phyloP scores from a whole-genome alignment of 2,888 invertebrate species.

The Polyommatus icarus region DNA sequence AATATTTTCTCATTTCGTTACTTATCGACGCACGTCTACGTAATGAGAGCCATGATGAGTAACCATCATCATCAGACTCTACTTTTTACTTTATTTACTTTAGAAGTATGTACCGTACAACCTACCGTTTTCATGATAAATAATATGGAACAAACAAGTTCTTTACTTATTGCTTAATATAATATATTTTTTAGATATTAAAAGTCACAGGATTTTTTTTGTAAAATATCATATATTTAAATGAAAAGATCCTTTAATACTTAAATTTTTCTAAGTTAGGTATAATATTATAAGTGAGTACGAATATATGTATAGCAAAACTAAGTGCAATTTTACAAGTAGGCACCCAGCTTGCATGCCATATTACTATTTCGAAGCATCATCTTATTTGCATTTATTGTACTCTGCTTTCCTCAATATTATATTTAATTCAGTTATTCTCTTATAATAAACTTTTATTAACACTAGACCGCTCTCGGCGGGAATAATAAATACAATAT shows the following conservation, averaged over 20 bases:
- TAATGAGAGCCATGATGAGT: conserved; percentile 11
- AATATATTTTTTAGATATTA: no score
- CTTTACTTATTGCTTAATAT: no score
- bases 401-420: background rate
- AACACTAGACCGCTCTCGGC: background rate
- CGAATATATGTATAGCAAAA: background rate
- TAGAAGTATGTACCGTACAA: no score
- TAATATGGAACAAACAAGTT: no score
- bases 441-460: conserved; percentile 20
- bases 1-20: conserved; percentile 37
- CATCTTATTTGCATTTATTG: background rate
- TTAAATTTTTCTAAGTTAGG: no score
- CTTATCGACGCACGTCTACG: background rate
- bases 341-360: background rate
- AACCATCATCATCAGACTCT: background rate
- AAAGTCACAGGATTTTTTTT: no score
- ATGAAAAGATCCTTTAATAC: no score
- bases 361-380: background rate
- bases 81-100: background rate
- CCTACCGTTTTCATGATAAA: no score
- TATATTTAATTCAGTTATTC: conserved; percentile 15
- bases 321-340: background rate
- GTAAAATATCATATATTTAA: no score
- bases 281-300: no score
- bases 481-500: conserved; percentile 12